These are phyloP conservation scores for Pangasius krempfi DNA, from an alignment of 2,797 vertebrate genomes.

Conservation along the genomic window DNA sequence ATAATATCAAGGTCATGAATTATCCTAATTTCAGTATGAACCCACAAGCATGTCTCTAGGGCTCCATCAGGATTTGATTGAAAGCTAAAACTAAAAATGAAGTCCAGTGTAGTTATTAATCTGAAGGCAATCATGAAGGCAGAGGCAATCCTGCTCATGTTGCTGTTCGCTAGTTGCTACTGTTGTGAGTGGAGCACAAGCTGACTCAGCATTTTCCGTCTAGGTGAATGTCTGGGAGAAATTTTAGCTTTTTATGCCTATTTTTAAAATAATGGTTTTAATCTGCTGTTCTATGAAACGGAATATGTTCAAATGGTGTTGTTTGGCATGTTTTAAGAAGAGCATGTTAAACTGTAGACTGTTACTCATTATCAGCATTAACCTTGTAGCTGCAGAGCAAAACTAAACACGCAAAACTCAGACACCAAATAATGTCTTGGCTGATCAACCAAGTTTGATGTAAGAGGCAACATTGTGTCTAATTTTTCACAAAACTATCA, in stretches of 20 bases:
- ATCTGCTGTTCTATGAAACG: not conserved
- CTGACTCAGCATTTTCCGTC: conserved; percentile 1
- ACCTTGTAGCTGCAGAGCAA: not conserved
- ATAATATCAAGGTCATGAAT: not conserved
- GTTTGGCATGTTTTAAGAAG: not conserved
- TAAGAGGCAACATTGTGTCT: not conserved
- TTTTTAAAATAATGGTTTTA: not conserved
- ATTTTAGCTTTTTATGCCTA: not conserved
- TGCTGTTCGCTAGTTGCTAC: not conserved
- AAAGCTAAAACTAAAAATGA: not conserved
- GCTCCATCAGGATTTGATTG: not conserved
- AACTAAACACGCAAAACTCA: not conserved
- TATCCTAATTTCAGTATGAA: not conserved
- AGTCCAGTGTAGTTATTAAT: not conserved
- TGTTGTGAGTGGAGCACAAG: not conserved
- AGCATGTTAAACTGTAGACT: not conserved
- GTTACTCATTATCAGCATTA: not conserved
- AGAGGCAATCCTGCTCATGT: not conserved
- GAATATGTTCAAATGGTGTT: not conserved
- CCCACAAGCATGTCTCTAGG: not conserved
- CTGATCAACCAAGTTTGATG: not conserved
- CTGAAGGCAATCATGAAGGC: not conserved
- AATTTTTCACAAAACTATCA: not conserved
- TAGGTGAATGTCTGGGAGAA: not conserved
- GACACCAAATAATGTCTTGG: not conserved